These are phyloP conservation scores for Tangara arthus DNA, from an alignment of 2,797 vertebrate genomes.

Conservation along the genomic window DNA sequence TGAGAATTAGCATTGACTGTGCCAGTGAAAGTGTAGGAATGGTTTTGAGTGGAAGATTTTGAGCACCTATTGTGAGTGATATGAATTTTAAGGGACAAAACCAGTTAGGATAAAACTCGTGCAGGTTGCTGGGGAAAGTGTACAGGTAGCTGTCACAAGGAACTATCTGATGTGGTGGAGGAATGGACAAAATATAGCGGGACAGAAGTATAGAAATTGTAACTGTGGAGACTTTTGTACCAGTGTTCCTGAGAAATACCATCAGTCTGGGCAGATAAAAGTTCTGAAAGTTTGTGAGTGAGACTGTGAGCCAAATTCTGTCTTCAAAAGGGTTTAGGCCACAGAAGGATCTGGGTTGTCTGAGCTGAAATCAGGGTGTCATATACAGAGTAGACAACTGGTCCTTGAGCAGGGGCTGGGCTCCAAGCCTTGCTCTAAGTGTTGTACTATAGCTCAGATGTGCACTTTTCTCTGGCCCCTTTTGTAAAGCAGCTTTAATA, in stretches of 20 bases:
- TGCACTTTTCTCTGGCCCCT: not conserved
- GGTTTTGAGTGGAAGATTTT: not conserved
- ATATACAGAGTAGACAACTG: not conserved
- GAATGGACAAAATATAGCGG: not conserved
- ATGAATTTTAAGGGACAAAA: not conserved
- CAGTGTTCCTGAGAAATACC: not conserved
- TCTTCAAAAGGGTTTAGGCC: not conserved
- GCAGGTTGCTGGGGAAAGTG: not conserved
- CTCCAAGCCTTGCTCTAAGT: not conserved
- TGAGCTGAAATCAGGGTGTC: not conserved
- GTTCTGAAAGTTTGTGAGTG: not conserved
- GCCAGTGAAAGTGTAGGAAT: not conserved
- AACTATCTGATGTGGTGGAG: not conserved
- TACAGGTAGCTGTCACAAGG: not conserved
- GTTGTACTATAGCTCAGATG: not conserved
- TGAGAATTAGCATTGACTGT: not conserved
- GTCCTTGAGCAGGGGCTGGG: not conserved
- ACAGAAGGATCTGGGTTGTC: not conserved
- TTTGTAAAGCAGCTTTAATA: not conserved
- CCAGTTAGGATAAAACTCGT: not conserved
- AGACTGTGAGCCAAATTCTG: not conserved
- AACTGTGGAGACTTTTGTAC: not conserved
- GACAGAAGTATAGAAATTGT: not conserved
- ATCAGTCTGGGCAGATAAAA: not conserved
- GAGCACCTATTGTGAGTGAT: not conserved